Evolutionary conservation across 1,140 invertebrate species (phyloP).

Genomic region (Apis cerana): DNA sequence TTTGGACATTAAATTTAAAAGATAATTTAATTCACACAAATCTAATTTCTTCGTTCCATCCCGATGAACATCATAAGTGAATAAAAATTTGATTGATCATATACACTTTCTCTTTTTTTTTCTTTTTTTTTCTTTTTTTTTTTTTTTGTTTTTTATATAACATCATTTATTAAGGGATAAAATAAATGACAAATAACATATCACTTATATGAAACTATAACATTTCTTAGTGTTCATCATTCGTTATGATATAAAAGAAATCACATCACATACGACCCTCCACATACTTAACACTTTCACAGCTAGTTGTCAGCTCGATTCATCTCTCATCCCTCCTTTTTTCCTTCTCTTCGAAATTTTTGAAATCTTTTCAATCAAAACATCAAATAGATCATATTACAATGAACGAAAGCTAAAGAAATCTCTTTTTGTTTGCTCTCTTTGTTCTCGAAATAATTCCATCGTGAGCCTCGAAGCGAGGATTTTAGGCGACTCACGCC

Average conservation of each 20-base stretch:
- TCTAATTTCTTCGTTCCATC: no score
- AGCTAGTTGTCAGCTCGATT: conserved; percentile 62
- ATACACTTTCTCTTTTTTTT: background rate
- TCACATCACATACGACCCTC: conserved; percentile 80
- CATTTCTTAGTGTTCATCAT: conserved; percentile 81
- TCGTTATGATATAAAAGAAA: conserved; percentile 81
- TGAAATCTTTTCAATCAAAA: background rate
- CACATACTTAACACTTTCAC: conserved; percentile 58
- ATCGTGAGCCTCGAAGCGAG: background rate
- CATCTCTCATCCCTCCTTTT: background rate
- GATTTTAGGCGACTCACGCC: conserved; percentile 12
- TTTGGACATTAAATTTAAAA: no score
- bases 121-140: background rate
- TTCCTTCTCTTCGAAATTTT: background rate
- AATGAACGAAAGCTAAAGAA: background rate
- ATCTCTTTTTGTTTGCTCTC: background rate
- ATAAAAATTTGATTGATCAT: background rate
- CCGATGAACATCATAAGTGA: background rate
- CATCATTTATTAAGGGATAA: conserved; percentile 82
- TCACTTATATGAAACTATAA: conserved; percentile 82
- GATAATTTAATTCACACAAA: no score
- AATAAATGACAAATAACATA: conserved; percentile 82
- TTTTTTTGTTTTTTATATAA: conserved; percentile 77
- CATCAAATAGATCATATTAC: background rate
- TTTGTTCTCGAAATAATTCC: background rate